Evolutionary conservation across 1,140 invertebrate species (phyloP), one percentile per base, ranked within the genome.

Genomic region (Drosophila truncata): DNA sequence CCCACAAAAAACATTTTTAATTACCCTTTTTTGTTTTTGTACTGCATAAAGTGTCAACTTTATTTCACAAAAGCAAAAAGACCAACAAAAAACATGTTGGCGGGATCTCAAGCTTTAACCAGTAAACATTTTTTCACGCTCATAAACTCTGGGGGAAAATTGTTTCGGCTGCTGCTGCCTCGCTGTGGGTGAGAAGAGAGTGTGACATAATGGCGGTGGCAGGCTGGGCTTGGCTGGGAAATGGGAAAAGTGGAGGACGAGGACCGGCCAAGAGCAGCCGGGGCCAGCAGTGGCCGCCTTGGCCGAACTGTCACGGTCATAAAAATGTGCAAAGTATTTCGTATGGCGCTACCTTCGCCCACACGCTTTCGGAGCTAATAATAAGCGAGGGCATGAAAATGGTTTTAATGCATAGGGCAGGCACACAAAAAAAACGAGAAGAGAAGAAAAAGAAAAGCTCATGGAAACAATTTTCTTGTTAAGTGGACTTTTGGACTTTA

Each of bases 311-410:
- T 57, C 61, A 74, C 54, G 61, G 61, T 57, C 80, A 74, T 88
- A 80, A 87, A 87, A 87, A 84, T 88, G 77, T 80, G 80, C 49
- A 88, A 83, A 88, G 77, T 80, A 80, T 84, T 88, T 62, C 37
- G 64, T 71, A 70, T 58, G 50, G 64, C 23, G 44, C 41, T 47
- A 58, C 41, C 35, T 52, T 39, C 29, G 37, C 63, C 52, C 41
- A 44, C 74, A 78, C 39, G 27, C 50, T 50, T 27, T 42, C 44
- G 20, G 27, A 63, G 75, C 75, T 78, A 78, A 78, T 77, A 63
- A 76, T 71, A 69, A 75, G 75, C 66, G 58, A 58, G 46, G 67
- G 67, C 52, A 37, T 54, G 62, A 42, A 66, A 81, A 86, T 69
- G 71, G 58, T 86, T 79, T 86, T 84, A 84, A 84, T 84, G 75